Base-by-base conservation (phyloP, 1,140 invertebrate species). In the Tetraneura akinire region DNA sequence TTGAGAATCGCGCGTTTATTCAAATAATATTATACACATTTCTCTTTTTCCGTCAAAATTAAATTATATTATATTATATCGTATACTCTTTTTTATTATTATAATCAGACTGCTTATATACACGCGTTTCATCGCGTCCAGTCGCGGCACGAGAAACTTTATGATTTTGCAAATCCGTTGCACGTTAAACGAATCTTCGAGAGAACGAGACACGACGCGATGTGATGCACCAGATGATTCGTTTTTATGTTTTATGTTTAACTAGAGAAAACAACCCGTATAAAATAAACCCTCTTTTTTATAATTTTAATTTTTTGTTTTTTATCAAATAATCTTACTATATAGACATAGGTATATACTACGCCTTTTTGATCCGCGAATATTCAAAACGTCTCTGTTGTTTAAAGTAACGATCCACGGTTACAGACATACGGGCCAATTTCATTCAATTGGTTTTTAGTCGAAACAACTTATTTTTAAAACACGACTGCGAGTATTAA, bases 221-320 rank as follows among this genome's bases (percentile, higher is more conserved):
- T 55, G 32, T 8, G 8, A 37, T 8, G 3, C 32, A 4, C 21
- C 74, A 62, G 74, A 78, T 51, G 55, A 60, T 78, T 62, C 45
- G 60, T 78, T 78, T 78, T 57, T 47, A 62, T 78, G 74, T 78
- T 78, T 57, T 47, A 62, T 78, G 74, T 78, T 78, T 78, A 74
- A 74, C 71, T 74, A 10, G n/a, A 57, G 37, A 60, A 60, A 78
- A 60, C 74, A 57, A 60, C 74, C 74, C 74, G 53, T 78, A 78
- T 78, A 32, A 23, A 76, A 76, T 51, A 71, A 57, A 76, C 53
- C 51, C 13, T 21, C 16, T 21, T 57, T 42, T 60, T 57, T 55
- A 13, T 55, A n/a, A 16, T 74, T 21, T 74, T 74, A 21, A 18
- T 55, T 29, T 26, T 49, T 32, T 18, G 14, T 78, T 45, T 62